These are phyloP conservation scores for Agapetus fuscipes DNA, from an alignment of 2,888 invertebrate species.

Conservation along the genomic window DNA sequence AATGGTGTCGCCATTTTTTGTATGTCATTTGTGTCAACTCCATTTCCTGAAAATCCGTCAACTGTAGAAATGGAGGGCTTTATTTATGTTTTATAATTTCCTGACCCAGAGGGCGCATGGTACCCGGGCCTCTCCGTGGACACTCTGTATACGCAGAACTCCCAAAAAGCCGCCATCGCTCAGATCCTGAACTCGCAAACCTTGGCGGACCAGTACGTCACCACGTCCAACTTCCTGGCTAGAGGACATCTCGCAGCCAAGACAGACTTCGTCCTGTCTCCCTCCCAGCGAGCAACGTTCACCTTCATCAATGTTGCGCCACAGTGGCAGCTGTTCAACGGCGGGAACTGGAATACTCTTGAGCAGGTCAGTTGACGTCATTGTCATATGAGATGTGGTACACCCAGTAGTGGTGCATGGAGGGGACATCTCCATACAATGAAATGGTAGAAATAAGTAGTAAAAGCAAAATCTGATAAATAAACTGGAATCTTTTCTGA, in stretches of 20 bases:
- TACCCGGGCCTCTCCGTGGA: slow-evolving; percentile 15
- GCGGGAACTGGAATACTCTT: slow-evolving; percentile 49
- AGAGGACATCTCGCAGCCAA: slow-evolving; percentile 55
- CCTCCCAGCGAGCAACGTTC: slow-evolving; percentile 49
- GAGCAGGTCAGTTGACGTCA: slow-evolving; percentile 33
- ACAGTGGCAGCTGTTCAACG: slow-evolving; percentile 57
- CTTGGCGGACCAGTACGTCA: slow-evolving; percentile 34
- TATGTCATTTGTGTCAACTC: too few species aligned
- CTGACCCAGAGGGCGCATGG: slow-evolving; percentile 14
- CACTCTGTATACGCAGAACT: slow-evolving; percentile 12
- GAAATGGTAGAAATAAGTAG: slow-evolving; percentile 33
- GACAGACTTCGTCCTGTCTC: slow-evolving; percentile 50
- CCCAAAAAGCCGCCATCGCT: slow-evolving; percentile 12
- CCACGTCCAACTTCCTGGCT: slow-evolving; percentile 36
- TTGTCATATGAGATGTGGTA: not conserved
- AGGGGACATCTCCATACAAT: too few species aligned
- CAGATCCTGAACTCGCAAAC: slow-evolving; percentile 6
- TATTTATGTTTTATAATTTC: too few species aligned
- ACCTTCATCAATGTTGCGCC: slow-evolving; percentile 57
- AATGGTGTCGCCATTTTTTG: too few species aligned
- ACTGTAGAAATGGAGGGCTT: too few species aligned
- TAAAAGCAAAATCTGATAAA: too few species aligned
- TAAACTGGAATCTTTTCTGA: slow-evolving; percentile 31
- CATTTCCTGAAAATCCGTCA: too few species aligned
- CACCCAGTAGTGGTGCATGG: slow-evolving; percentile 24